Evolutionary conservation across 1,140 invertebrate genomes (phyloP), one percentile per base, ranked within the genome.

Genomic region (Delia radicum): DNA sequence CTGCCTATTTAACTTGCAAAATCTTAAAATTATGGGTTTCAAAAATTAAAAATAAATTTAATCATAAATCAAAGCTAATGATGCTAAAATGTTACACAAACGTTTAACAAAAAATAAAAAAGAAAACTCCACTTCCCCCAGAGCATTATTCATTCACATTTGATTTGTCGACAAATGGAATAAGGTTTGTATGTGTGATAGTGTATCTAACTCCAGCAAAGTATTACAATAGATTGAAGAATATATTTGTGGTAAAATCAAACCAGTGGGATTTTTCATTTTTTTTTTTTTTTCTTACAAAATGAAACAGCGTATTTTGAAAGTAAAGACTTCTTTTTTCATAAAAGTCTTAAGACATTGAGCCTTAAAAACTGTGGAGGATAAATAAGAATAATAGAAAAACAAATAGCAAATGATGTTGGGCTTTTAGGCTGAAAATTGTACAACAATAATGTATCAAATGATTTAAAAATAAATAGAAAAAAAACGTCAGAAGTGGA

Each of bases 1-100:
- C n/a, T n/a, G 46, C n/a, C 7, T 55, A 55, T 55, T 55, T 21
- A 55, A 21, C 21, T 21, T 55, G 21, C 48, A 55, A 18, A n/a
- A n/a, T 18, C 15, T n/a, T 6, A 21, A 55, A 55, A 21, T 21
- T 55, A 55, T 55, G 48, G 48, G 48, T 21, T 55, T 55, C 21
- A 83, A 83, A 84, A 84, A 84, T 84, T 84, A 83, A 84, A 83
- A 83, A 84, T 84, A 81, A 82, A 84, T 83, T 83, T 84, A 84
- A 84, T 84, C 83, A 84, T 84, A 84, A 84, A 84, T 84, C 83
- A 84, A 84, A 83, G 83, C 83, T 84, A 84, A 84, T 84, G 83
- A 84, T 84, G 83, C 83, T 81, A 83, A 83, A 84, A 84, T 84
- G 82, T 80, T 84, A 84, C 42, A 69, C 31, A 55, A 55, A 55